These are phyloP conservation scores for Heliconius hermathena DNA, from an alignment of 1,140 invertebrate genomes.

Conservation along the genomic window DNA sequence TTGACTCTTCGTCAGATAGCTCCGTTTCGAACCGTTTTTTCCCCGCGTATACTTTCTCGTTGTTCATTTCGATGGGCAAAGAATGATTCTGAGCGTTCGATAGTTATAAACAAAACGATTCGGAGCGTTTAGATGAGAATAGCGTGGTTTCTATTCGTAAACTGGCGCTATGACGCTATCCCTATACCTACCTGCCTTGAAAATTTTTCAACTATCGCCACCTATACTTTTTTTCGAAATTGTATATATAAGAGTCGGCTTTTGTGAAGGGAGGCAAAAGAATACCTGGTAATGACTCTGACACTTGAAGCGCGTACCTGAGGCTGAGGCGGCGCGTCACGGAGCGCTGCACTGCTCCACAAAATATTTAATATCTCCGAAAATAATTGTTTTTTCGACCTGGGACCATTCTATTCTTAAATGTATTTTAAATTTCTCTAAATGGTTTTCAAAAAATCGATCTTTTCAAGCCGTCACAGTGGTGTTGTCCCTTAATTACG, in stretches of 20 bases:
- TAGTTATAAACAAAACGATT: not conserved
- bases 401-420: too few relatives aligned
- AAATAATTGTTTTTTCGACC: too few relatives aligned
- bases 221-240: not conserved
- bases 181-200: not conserved
- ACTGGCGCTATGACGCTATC: not conserved
- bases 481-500: too few relatives aligned
- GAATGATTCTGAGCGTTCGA: not conserved
- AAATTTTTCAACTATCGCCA: not conserved
- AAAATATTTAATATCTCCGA: too few relatives aligned
- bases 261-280: too few relatives aligned
- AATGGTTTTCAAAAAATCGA: too few relatives aligned
- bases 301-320: too few relatives aligned
- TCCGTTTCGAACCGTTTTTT: not conserved
- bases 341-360: too few relatives aligned
- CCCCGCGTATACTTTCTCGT: not conserved
- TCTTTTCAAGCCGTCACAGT: too few relatives aligned
- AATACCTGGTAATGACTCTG: too few relatives aligned
- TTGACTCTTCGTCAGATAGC: not conserved
- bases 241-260: slow-evolving; percentile 50
- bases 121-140: not conserved
- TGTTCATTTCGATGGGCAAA: not conserved
- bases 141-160: not conserved
- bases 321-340: too few relatives aligned
- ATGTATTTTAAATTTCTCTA: too few relatives aligned